These are phyloP conservation scores for Anolis sagrei DNA, from an alignment of 2,113 vertebrate species.

Conservation along the genomic window DNA sequence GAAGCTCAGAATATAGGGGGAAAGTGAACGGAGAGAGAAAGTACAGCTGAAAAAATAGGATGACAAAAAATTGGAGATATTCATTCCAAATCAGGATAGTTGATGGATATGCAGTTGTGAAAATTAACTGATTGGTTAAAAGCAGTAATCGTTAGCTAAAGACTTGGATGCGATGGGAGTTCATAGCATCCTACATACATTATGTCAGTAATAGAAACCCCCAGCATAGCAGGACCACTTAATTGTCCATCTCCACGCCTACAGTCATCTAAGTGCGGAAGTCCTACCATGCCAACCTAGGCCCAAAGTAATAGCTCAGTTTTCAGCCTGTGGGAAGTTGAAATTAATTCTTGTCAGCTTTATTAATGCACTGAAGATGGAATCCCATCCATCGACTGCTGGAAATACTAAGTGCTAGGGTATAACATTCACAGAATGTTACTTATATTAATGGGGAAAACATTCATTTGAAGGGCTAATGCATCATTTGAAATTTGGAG, in stretches of 20 bases:
- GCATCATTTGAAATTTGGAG: slow-evolving; percentile 19
- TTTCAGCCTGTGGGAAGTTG: background rate
- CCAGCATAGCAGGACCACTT: background rate
- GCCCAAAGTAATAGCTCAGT: background rate
- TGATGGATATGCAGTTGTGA: background rate
- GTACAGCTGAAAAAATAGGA: no score
- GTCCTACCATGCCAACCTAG: background rate
- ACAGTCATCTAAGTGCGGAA: background rate
- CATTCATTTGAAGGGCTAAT: slow-evolving; percentile 24
- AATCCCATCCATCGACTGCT: slow-evolving; percentile 4
- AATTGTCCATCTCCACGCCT: background rate
- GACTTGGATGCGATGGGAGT: background rate
- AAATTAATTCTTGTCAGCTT: slow-evolving; percentile 20
- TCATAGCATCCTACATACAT: background rate
- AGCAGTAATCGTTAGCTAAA: background rate
- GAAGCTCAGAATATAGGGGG: no score
- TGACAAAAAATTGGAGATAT: no score
- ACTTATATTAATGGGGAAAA: slow-evolving; percentile 4
- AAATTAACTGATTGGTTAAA: background rate
- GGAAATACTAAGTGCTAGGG: background rate
- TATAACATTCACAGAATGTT: slow-evolving; percentile 12
- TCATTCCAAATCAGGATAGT: no score
- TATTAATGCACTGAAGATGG: slow-evolving; percentile 9
- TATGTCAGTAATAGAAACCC: background rate
- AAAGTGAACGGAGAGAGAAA: no score